A percentile compares a stretch with the other conserved stretches of the same genome.
phyloP scores from a whole-genome alignment of 2,797 vertebrate genomes.

The Tragelaphus eurycerus region DNA sequence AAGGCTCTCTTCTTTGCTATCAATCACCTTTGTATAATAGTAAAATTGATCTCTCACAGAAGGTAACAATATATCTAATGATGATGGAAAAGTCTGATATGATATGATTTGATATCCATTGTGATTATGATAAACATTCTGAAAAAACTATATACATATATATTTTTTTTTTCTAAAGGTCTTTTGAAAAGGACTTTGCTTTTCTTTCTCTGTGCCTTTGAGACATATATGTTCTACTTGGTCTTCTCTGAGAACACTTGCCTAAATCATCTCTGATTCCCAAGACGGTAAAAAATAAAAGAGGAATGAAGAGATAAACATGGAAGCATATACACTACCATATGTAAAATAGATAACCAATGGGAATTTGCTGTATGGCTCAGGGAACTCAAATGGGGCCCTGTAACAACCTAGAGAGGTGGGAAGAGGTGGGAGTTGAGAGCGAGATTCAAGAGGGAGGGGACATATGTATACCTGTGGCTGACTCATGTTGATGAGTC shows the following conservation, averaged over 20 bases:
- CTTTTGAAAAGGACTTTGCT: background rate
- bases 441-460: background rate
- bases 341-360: background rate
- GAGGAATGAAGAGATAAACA: background rate
- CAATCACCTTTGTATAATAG: background rate
- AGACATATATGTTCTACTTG: background rate
- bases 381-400: accelerated
- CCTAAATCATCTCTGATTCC: background rate
- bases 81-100: background rate
- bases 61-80: background rate
- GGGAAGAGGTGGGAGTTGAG: background rate
- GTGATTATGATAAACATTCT: background rate
- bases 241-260: background rate
- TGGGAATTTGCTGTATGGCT: background rate
- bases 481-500: background rate
- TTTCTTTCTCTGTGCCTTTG: background rate
- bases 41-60: background rate
- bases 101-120: background rate
- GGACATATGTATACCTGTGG: background rate
- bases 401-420: background rate
- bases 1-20: background rate
- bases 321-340: background rate
- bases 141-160: background rate
- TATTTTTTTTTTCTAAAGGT: background rate
- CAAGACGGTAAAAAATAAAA: background rate